Base-by-base conservation (phyloP, 2,888 invertebrate species). In the Willowsia nigromaculata region DNA sequence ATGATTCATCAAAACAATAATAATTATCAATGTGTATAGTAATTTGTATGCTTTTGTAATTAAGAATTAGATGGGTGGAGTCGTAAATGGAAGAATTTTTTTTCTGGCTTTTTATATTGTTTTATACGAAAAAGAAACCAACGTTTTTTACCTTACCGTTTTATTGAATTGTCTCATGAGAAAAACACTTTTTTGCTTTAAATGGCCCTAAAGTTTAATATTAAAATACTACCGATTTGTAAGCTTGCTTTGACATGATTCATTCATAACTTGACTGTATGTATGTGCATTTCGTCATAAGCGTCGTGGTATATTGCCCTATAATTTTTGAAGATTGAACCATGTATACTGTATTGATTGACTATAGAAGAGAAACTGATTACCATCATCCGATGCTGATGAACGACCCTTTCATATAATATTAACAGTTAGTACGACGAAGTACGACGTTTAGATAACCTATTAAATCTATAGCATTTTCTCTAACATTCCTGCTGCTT, bases 231-330 rank as follows among this genome's bases (percentile, higher is more conserved):
- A 85, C 47, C 59, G 40, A 59, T 53, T 56, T 50, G 30, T 59
- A 80, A 80, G 71, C 81, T 65, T 86, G 80, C 68, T 22, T 82
- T 30, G 65, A 47, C 84, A 83, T 83, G 62, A 83, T 83, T 50
- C 65, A 56, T 59, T 85, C 85, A 78, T 43, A 76, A 78, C 37
- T 47, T 33, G 47, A 74, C 27, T 68, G 37, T 65, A 30, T 83
- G 18, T 71, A 33, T 71, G 74, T 50, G 50, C 50, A 43, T 50
- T 74, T 74, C 74, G 47, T 74, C 74, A 50, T 74, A 89, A 89
- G 89, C 89, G 89, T 89, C 89, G 82, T 89, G 82, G 81, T 76
- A 76, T 89, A 89, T 89, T 89, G 89, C 89, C 89, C 89, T 89
- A 89, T 27, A 53, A 62, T 62, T 74, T 74, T 74, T 74, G 40